A percentile compares a stretch with the other conserved stretches of the same genome.
Conservation (phyloP, 2,888 invertebrate species). For the Papilio gigon region DNA sequence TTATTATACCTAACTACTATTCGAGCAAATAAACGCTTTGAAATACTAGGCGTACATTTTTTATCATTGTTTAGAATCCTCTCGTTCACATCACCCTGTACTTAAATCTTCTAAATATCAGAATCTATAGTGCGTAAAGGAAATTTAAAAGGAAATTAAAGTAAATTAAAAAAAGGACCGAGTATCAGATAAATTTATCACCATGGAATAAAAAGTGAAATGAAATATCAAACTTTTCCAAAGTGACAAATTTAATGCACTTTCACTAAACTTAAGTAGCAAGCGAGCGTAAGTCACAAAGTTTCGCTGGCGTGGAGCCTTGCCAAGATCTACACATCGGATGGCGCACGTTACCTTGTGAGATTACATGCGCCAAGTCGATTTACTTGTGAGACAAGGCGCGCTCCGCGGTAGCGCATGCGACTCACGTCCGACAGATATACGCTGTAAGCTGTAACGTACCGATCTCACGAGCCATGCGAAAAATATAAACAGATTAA, state of each 20-base stretch:
- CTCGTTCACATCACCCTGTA: too few species aligned
- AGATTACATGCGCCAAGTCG: slow-evolving; percentile 33
- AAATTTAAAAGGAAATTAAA: neutral
- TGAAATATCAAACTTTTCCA: slow-evolving; percentile 6
- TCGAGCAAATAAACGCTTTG: slow-evolving; percentile 6
- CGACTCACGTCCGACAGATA: slow-evolving; percentile 26
- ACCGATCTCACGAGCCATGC: neutral
- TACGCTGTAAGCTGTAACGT: neutral
- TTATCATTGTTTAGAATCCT: too few species aligned
- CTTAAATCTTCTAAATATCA: too few species aligned
- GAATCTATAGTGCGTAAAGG: neutral
- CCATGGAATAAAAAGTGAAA: neutral
- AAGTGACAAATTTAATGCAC: slow-evolving; percentile 15
- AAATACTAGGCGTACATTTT: neutral
- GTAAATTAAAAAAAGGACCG: neutral
- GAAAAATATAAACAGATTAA: slow-evolving; percentile 16
- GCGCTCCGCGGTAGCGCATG: slow-evolving; percentile 22
- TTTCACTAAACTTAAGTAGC: slow-evolving; percentile 21
- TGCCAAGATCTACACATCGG: slow-evolving; percentile 41
- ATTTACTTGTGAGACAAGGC: slow-evolving; percentile 34
- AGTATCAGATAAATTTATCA: neutral
- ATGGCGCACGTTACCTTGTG: slow-evolving; percentile 40
- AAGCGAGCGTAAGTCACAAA: slow-evolving; percentile 27
- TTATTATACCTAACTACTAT: slow-evolving; percentile 19
- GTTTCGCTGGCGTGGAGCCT: slow-evolving; percentile 38